Evolutionary conservation across 1,140 invertebrate species (phyloP).

Genomic region (Tribolium castaneum): DNA sequence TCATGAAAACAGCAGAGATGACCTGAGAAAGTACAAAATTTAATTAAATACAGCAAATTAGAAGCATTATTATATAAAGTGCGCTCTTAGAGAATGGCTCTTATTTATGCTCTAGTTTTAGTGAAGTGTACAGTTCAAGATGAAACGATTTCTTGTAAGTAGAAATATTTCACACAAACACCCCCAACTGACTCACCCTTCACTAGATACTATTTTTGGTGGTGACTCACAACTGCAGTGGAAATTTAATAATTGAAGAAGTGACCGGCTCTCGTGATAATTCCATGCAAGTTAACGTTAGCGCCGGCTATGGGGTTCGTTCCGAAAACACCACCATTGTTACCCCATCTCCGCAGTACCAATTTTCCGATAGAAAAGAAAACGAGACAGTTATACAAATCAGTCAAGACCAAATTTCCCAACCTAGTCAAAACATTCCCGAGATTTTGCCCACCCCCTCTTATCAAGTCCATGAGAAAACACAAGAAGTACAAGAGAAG

Average conservation of each 20-base stretch:
- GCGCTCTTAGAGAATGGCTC: slow-evolving; percentile 8
- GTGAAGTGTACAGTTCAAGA: slow-evolving; percentile 24
- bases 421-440: neutral
- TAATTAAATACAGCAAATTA: slow-evolving; percentile 32
- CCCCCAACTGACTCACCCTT: neutral
- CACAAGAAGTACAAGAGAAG: neutral
- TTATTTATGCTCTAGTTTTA: slow-evolving; percentile 33
- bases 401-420: neutral
- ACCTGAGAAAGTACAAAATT: slow-evolving; percentile 27
- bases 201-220: neutral
- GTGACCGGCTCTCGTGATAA: neutral
- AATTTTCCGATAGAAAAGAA: neutral
- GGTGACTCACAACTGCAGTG: neutral
- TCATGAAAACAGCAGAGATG: slow-evolving; percentile 1
- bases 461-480: slow-evolving; percentile 8
- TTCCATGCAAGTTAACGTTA: slow-evolving; percentile 6
- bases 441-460: neutral
- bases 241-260: neutral
- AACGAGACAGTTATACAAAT: neutral
- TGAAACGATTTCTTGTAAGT: slow-evolving; percentile 15
- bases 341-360: neutral
- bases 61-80: slow-evolving; percentile 3
- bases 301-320: slow-evolving; percentile 4
- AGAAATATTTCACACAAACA: neutral
- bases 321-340: neutral